phyloP scores from a whole-genome alignment of 2,888 invertebrate species.

The Eudemis profundana region DNA sequence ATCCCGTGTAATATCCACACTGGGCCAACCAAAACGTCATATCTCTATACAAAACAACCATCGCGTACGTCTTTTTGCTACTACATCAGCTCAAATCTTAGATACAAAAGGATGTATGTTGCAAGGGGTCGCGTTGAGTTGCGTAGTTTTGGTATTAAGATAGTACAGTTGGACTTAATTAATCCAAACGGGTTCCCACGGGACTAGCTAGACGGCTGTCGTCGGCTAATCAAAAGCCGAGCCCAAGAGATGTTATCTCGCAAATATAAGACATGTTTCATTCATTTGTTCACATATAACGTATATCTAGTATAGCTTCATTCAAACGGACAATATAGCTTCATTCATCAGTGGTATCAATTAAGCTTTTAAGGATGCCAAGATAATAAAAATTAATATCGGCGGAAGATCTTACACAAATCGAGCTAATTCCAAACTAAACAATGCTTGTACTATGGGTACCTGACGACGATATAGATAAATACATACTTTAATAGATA shows the following conservation, averaged over 20 bases:
- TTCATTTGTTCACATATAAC: not conserved
- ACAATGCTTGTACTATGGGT: no score
- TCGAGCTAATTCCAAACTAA: no score
- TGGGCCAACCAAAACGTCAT: not conserved
- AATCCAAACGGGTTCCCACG: slow-evolving; percentile 19
- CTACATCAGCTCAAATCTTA: not conserved
- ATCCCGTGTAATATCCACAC: slow-evolving; percentile 4
- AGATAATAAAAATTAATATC: no score
- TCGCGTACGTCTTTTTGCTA: not conserved
- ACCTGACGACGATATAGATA: no score
- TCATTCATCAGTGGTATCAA: no score
- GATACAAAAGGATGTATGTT: not conserved
- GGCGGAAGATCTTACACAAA: no score
- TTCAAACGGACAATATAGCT: no score
- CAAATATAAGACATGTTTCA: not conserved
- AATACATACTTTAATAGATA: no score
- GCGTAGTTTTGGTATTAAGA: not conserved
- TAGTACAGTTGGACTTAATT: slow-evolving; percentile 21
- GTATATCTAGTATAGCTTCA: no score
- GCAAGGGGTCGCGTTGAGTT: not conserved
- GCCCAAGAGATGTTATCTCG: slow-evolving; percentile 3
- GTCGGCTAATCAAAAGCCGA: slow-evolving; percentile 16
- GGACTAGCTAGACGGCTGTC: slow-evolving; percentile 17
- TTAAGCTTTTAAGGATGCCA: no score
- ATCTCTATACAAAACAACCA: not conserved